These are phyloP conservation scores for Pseudobourletiella spinata DNA, from an alignment of 1,140 invertebrate species.

Conservation along the genomic window DNA sequence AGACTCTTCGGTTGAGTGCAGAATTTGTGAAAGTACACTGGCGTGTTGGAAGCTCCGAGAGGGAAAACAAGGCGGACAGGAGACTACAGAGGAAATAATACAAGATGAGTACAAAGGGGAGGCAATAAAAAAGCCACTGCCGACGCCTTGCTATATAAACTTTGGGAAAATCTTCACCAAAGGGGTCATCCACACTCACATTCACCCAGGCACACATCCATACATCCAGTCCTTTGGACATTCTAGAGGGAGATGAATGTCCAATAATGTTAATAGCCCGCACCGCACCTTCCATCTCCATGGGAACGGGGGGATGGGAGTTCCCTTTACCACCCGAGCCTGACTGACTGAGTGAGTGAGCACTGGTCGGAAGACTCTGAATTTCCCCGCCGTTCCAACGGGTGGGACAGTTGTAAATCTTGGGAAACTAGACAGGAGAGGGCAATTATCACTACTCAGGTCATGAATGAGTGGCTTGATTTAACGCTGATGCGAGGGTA, in stretches of 20 bases:
- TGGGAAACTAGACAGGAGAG: slow-evolving; percentile 12
- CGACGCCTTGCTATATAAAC: no score
- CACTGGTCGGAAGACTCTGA: no score
- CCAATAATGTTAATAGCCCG: slow-evolving; percentile 29
- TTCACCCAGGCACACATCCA: slow-evolving; percentile 4
- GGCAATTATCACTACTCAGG: slow-evolving; percentile 24
- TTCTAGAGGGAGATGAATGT: slow-evolving; percentile 24
- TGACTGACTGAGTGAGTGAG: no score
- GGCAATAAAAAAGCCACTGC: slow-evolving; percentile 6
- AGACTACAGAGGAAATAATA: not conserved
- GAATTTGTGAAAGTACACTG: no score
- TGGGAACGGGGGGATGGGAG: no score
- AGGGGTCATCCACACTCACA: slow-evolving; percentile 22
- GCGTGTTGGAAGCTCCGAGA: no score
- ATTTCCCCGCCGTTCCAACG: no score
- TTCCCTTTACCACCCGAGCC: no score
- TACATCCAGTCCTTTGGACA: no score
- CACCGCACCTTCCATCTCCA: not conserved
- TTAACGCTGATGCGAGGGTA: slow-evolving; percentile 17
- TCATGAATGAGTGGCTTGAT: slow-evolving; percentile 19
- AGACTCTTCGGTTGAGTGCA: no score
- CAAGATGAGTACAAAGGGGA: no score
- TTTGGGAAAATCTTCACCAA: no score
- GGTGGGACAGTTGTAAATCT: slow-evolving; percentile 18
- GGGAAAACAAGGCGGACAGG: not conserved